Evolutionary conservation across 2,888 invertebrate genomes (phyloP).

Genomic region (Drosophila mayaguana): DNA sequence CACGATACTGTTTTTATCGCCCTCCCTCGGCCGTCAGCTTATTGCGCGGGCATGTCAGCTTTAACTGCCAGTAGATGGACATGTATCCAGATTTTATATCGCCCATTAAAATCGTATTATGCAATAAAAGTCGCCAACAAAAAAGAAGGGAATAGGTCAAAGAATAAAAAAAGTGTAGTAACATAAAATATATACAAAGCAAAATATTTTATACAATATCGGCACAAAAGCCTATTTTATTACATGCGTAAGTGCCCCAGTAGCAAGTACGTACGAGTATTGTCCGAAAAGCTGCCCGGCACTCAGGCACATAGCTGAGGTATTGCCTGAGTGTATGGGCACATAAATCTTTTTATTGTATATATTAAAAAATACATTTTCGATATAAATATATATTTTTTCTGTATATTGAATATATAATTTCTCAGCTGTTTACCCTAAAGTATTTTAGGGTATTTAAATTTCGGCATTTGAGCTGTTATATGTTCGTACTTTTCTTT

Average conservation of each 20-base stretch:
- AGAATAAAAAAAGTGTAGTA: constrained; percentile 15
- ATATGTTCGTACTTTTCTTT: background rate
- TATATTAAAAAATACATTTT: background rate
- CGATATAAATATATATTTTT: background rate
- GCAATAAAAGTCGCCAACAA: constrained; percentile 41
- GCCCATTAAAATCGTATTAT: constrained; percentile 66
- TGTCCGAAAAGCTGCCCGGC: constrained; percentile 9
- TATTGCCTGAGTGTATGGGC: background rate
- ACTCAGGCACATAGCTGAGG: background rate
- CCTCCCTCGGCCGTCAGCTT: constrained; percentile 20
- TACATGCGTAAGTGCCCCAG: constrained; percentile 50
- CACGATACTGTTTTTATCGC: constrained; percentile 18
- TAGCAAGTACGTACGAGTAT: constrained; percentile 12
- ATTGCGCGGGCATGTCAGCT: constrained; percentile 14
- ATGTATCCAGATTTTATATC: constrained; percentile 38
- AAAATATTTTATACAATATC: constrained; percentile 51
- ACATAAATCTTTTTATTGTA: background rate
- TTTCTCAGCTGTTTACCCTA: background rate
- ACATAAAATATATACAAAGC: constrained; percentile 48
- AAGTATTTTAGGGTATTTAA: constrained; percentile 20
- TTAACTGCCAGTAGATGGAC: constrained; percentile 52
- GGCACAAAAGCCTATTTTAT: constrained; percentile 67
- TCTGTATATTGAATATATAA: background rate
- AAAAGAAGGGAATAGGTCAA: constrained; percentile 2
- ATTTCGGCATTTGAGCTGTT: constrained; percentile 7